These are phyloP conservation scores for Xylocampa areola DNA, from an alignment of 2,888 invertebrate genomes.

Conservation along the genomic window DNA sequence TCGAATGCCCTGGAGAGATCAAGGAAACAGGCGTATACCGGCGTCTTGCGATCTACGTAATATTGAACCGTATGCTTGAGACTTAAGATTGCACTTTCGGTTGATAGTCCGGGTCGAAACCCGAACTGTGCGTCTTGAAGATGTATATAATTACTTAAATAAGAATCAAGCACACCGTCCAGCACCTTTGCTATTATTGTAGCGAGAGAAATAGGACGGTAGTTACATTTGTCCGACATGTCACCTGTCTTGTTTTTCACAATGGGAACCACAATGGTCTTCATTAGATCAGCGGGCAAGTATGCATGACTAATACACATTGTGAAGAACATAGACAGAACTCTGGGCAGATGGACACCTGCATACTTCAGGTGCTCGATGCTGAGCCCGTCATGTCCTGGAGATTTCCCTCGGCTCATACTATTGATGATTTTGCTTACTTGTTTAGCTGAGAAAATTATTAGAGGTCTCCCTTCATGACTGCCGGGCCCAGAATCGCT, in stretches of 20 bases:
- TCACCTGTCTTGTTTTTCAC: slow-evolving; percentile 6
- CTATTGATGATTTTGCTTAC: background rate
- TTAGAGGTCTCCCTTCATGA: background rate
- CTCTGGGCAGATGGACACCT: too few species aligned
- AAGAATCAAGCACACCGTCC: slow-evolving; percentile 1
- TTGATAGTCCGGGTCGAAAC: too few species aligned
- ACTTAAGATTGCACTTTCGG: too few species aligned
- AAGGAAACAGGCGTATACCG: too few species aligned
- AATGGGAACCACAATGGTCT: background rate
- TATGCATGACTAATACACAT: background rate
- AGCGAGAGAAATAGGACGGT: background rate
- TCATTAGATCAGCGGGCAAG: background rate
- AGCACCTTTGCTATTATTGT: slow-evolving; percentile 2
- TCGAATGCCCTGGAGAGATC: too few species aligned
- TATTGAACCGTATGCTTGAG: too few species aligned
- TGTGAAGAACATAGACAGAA: background rate
- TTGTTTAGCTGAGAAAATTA: background rate
- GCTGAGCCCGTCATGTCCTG: slow-evolving; percentile 2
- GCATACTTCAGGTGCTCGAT: too few species aligned
- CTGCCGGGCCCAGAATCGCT: background rate
- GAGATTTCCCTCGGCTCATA: slow-evolving; percentile 13
- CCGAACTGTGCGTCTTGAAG: slow-evolving; percentile 3
- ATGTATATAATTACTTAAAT: background rate
- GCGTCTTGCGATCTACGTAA: too few species aligned
- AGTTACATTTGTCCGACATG: slow-evolving; percentile 1